A percentile compares a stretch with the other conserved stretches of the same genome.
These are phyloP conservation scores for Actias luna DNA, from an alignment of 2,888 invertebrate species.

Conservation along the genomic window DNA sequence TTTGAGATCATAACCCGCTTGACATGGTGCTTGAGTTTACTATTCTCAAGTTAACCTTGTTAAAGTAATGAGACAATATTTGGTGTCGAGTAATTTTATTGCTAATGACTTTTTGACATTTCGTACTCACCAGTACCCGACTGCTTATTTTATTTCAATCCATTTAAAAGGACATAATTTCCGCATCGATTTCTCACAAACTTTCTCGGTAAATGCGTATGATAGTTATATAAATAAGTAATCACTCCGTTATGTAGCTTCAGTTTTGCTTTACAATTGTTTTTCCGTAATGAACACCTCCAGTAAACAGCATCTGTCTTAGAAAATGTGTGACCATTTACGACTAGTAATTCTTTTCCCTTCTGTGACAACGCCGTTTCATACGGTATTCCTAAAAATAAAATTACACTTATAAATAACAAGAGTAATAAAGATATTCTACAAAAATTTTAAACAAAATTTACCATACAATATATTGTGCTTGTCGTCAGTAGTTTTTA, in stretches of 20 bases:
- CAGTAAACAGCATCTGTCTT: background rate
- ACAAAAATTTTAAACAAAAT: no score
- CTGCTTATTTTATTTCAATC: no score
- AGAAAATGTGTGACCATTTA: background rate
- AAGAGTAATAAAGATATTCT: no score
- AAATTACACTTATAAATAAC: background rate
- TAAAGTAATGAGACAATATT: no score
- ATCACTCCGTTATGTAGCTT: background rate
- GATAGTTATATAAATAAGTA: background rate
- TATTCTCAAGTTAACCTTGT: no score
- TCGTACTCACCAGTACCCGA: no score
- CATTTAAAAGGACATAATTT: background rate
- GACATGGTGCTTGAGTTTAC: no score
- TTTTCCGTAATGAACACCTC: background rate
- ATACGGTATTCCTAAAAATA: constrained; percentile 1
- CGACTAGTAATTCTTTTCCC: background rate
- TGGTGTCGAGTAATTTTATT: no score
- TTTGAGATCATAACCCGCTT: no score
- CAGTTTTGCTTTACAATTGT: constrained; percentile 5
- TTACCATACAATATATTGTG: no score
- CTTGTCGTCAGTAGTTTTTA: no score
- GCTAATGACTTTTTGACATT: no score
- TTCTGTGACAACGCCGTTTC: constrained; percentile 1
- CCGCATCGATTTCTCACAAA: background rate
- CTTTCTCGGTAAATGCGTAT: background rate